These are phyloP conservation scores for Eutrigla gurnardus DNA, from an alignment of 2,797 vertebrate species.

Conservation along the genomic window DNA sequence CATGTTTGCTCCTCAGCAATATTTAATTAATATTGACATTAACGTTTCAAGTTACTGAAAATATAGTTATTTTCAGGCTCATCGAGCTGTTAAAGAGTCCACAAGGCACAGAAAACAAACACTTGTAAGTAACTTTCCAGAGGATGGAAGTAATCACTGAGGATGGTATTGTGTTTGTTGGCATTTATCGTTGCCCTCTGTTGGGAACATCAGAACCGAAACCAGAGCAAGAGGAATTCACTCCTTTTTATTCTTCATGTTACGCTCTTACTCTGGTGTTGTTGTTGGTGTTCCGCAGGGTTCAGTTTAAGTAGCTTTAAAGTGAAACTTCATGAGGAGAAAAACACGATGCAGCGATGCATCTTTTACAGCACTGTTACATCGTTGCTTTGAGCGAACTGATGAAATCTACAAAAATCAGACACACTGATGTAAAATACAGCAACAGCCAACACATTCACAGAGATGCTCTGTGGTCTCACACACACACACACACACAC, in stretches of 20 bases:
- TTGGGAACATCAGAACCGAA: constrained; percentile 63
- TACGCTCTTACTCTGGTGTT: constrained; percentile 13
- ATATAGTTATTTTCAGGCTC: constrained; percentile 45
- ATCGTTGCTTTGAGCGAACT: constrained; percentile 27
- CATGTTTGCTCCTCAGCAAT: not conserved
- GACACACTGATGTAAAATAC: constrained; percentile 46
- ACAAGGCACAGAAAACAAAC: constrained; percentile 16
- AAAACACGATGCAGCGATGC: constrained; percentile 15
- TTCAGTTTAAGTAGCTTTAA: constrained; percentile 7
- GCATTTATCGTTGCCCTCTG: constrained; percentile 60
- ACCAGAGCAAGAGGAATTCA: constrained; percentile 62
- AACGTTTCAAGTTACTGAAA: not conserved
- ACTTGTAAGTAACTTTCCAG: constrained; percentile 53
- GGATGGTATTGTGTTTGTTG: constrained; percentile 70
- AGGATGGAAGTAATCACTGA: constrained; percentile 65
- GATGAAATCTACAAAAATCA: constrained; percentile 22
- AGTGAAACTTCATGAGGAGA: no score
- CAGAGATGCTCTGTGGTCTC: constrained; percentile 59
- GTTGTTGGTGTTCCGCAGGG: no score
- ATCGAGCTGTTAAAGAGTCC: constrained; percentile 24
- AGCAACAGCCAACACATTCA: constrained; percentile 49
- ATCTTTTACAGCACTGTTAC: constrained; percentile 33
- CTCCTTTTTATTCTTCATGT: constrained; percentile 57
- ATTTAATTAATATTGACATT: no score
- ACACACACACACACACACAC: constrained; percentile 51